Evolutionary conservation across 1,140 invertebrate genomes (phyloP), one percentile per base, ranked within the genome.

Genomic region (Drosophila ohnishii): DNA sequence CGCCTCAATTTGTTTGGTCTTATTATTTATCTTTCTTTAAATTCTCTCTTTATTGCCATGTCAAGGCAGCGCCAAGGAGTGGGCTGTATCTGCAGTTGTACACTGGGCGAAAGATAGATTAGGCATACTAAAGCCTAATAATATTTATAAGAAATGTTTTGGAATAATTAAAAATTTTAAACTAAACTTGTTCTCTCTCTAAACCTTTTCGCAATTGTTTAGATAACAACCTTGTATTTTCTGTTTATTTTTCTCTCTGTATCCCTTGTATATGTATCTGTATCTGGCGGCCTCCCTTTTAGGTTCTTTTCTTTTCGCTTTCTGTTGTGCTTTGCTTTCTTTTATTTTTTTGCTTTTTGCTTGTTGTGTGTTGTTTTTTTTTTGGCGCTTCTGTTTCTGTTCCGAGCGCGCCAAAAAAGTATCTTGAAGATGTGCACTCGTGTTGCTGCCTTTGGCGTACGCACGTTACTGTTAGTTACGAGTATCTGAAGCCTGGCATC

Each of bases 391-490:
- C 83, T 88, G 61, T 11, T 35, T 56, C 53, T 56, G 80, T 82
- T 81, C 59, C 47, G 65, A 75, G 83, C 83, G 84, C 84, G 83
- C 83, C 83, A 72, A 87, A 86, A 66, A 83, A 87, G 79, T 60
- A 51, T 64, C 47, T 73, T 66, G 37, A 67, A 32, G 62, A 50
- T 66, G 65, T 62, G 60, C 60, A 62, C 48, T 62, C 59, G 59
- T 62, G 47, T 39, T 53, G 28, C 56, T 60, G 72, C 35, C 73
- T 56, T 50, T 74, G 69, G 66, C 78, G 81, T 81, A 88, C 85
- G 80, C 84, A 88, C 85, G 84, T 88, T 88, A 88, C 84, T 88
- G 84, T 88, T 88, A 88, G 80, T 84, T 80, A 73, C 67, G 61
- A 80, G 77, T 77, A 66, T 65, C 47, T 73, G 34, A 39, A 55